Evolutionary conservation across 2,888 invertebrate genomes (phyloP).

Genomic region (Sinelater perroti): DNA sequence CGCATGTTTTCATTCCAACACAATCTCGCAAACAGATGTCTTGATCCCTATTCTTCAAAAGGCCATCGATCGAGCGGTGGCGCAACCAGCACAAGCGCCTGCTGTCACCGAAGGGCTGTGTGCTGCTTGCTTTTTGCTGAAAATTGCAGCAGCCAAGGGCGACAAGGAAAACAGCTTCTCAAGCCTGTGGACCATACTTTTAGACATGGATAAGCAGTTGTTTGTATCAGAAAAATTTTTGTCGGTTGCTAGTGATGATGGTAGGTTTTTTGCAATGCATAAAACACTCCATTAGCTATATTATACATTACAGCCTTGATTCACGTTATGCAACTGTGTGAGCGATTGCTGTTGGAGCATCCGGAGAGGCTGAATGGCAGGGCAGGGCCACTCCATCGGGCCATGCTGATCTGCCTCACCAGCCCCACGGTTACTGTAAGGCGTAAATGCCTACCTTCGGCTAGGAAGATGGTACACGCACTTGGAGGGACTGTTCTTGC

Average conservation of each 20-base stretch:
- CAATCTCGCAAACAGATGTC: constrained; percentile 59
- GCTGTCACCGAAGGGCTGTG: constrained; percentile 76
- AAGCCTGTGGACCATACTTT: constrained; percentile 74
- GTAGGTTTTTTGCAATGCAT: constrained; percentile 51
- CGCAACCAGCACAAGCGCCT: constrained; percentile 77
- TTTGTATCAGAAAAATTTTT: constrained; percentile 87
- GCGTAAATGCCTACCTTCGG: constrained; percentile 67
- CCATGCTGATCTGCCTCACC: constrained; percentile 74
- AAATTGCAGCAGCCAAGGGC: constrained; percentile 64
- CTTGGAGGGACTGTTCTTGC: constrained; percentile 70
- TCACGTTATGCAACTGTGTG: constrained; percentile 78
- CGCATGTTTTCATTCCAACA: constrained; percentile 68
- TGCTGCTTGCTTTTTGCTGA: constrained; percentile 73
- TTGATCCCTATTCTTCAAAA: constrained; percentile 73
- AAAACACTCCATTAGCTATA: neutral
- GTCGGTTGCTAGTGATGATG: constrained; percentile 73
- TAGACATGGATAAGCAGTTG: constrained; percentile 79
- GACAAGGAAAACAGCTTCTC: constrained; percentile 64
- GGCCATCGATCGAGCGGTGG: constrained; percentile 77
- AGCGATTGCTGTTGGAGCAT: constrained; percentile 76
- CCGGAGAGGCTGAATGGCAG: constrained; percentile 72
- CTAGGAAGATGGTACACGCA: constrained; percentile 69
- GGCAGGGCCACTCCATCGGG: constrained; percentile 73
- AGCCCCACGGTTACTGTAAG: constrained; percentile 71
- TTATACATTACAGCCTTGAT: constrained; percentile 65